Conservation (phyloP, 2,113 vertebrate genomes). For the Tachysurus fulvidraco region DNA sequence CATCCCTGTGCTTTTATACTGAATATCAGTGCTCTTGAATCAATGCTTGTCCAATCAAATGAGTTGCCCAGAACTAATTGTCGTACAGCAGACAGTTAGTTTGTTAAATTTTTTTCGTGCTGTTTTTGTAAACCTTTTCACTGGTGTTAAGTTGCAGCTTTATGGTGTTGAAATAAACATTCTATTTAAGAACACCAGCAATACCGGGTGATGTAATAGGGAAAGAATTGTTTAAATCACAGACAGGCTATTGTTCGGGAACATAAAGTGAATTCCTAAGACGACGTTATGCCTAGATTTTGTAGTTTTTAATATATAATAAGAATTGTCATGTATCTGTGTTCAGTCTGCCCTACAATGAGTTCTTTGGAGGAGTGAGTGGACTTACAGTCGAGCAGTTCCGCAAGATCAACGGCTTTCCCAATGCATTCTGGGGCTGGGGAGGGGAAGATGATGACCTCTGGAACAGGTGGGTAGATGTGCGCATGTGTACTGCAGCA, state of each 20-base stretch:
- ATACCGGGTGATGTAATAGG: not conserved
- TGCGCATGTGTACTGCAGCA: not conserved
- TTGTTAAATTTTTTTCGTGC: too few species aligned
- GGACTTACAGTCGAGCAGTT: slow-evolving; percentile 93
- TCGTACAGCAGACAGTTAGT: too few species aligned
- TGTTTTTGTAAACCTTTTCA: too few species aligned
- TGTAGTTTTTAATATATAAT: not conserved
- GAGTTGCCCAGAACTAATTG: too few species aligned
- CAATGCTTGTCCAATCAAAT: too few species aligned
- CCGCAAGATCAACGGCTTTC: slow-evolving; percentile 91
- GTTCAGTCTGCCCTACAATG: slow-evolving; percentile 85
- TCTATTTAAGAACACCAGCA: not conserved
- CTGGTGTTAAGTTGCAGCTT: too few species aligned
- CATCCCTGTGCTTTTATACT: too few species aligned
- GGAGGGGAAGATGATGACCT: slow-evolving; percentile 94
- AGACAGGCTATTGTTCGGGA: not conserved
- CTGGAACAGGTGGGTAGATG: slow-evolving; percentile 86
- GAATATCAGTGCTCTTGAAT: too few species aligned
- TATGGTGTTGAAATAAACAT: too few species aligned
- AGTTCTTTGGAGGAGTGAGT: slow-evolving; percentile 94
- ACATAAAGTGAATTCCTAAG: too few species aligned
- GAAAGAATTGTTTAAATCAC: too few species aligned
- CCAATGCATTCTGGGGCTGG: slow-evolving; percentile 98
- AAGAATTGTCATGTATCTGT: not conserved
- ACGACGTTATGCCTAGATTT: too few species aligned